A percentile compares a stretch with the other conserved stretches of the same genome.
Evolutionary conservation across 2,113 vertebrate species (phyloP).

Genomic region (Oncorhynchus kisutch): DNA sequence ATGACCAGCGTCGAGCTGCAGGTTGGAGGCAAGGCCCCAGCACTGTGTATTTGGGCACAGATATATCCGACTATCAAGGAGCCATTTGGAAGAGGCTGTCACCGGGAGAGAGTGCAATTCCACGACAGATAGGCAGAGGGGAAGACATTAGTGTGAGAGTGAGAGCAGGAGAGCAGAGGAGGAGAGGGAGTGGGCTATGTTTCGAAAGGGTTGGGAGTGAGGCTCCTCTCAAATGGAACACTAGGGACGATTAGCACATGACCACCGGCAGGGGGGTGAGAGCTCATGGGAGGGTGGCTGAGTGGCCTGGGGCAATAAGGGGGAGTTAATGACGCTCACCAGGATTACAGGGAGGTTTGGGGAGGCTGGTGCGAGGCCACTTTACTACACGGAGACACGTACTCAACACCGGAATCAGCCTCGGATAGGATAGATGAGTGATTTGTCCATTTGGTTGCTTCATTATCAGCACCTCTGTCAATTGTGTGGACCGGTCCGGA

Average conservation of each 20-base stretch:
- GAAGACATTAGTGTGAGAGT: slow-evolving; percentile 35
- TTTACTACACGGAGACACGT: slow-evolving; percentile 54
- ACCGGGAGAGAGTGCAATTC: slow-evolving; percentile 38
- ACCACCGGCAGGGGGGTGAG: slow-evolving; percentile 30
- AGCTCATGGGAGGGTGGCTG: not conserved
- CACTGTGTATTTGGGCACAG: slow-evolving; percentile 14
- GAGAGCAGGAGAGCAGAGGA: not conserved
- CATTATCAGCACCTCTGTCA: slow-evolving; percentile 15
- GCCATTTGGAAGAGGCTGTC: slow-evolving; percentile 57
- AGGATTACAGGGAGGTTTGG: slow-evolving; percentile 49
- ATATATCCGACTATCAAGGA: slow-evolving; percentile 54
- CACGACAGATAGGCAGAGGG: slow-evolving; percentile 35
- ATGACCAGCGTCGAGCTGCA: slow-evolving; percentile 30
- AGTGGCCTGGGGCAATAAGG: too few species aligned
- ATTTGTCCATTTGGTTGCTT: slow-evolving; percentile 42
- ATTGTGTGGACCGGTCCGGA: not conserved
- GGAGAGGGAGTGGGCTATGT: not conserved
- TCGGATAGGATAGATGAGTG: slow-evolving; percentile 35
- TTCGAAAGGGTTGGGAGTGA: not conserved
- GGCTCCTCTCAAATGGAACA: slow-evolving; percentile 29
- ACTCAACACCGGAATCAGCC: slow-evolving; percentile 37
- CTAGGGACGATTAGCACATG: slow-evolving; percentile 43
- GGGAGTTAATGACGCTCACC: slow-evolving; percentile 56
- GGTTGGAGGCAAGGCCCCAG: not conserved
- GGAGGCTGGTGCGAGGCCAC: slow-evolving; percentile 31